Evolutionary conservation across 2,113 vertebrate genomes (phyloP).

Genomic region (Caloenas nicobarica): DNA sequence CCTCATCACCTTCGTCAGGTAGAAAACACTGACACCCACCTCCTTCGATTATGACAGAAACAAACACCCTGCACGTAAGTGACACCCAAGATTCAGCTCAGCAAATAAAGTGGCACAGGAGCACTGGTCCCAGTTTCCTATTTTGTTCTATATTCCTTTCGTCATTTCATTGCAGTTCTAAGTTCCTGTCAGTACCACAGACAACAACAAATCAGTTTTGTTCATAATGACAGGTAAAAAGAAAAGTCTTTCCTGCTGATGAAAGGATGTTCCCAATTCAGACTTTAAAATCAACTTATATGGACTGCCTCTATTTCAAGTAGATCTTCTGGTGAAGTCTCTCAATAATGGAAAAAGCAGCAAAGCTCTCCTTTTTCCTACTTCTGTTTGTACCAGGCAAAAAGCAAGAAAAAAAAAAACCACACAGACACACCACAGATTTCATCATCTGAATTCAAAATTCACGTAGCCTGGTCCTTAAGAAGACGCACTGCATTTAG

Average conservation of each 20-base stretch:
- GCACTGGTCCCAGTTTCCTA: background rate
- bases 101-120: background rate
- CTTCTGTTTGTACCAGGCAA: background rate
- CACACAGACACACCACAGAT: background rate
- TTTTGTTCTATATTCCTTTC: background rate
- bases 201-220: background rate
- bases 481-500: background rate
- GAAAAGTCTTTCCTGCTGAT: background rate
- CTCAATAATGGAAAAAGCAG: background rate
- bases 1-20: background rate
- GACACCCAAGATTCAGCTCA: background rate
- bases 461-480: background rate
- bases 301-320: background rate
- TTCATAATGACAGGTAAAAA: background rate
- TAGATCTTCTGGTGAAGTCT: background rate
- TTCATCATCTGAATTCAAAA: constrained; percentile 1
- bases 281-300: background rate
- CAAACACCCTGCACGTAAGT: background rate
- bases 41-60: background rate
- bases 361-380: background rate
- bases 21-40: background rate
- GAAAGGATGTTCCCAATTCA: background rate
- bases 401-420: background rate
- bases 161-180: background rate
- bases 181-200: background rate